These are phyloP conservation scores for Plagiodera versicolora DNA, from an alignment of 2,888 invertebrate species.

Conservation along the genomic window DNA sequence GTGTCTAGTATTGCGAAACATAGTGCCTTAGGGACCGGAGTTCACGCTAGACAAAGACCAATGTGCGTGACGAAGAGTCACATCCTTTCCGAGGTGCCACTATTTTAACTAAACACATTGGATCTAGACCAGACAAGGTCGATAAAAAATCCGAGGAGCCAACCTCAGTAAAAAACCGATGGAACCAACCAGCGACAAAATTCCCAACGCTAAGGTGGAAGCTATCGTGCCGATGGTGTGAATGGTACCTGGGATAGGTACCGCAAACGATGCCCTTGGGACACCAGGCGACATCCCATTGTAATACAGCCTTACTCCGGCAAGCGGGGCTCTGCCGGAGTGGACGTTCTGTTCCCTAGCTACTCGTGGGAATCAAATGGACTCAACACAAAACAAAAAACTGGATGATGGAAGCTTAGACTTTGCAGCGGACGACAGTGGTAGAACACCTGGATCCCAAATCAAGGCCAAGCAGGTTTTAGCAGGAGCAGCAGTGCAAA, in stretches of 20 bases:
- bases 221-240: constrained; percentile 20
- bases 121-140: background rate
- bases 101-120: background rate
- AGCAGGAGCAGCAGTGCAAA: too few species aligned
- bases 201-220: constrained; percentile 20
- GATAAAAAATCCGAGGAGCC: constrained; percentile 11
- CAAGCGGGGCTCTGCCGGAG: constrained; percentile 16
- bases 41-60: background rate
- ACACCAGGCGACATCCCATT: constrained; percentile 10
- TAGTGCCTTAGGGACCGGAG: background rate
- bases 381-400: too few species aligned
- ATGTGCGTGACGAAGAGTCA: constrained; percentile 3
- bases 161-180: constrained; percentile 16
- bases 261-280: constrained; percentile 14
- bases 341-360: constrained; percentile 10
- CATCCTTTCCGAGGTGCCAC: background rate
- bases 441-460: too few species aligned
- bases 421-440: too few species aligned
- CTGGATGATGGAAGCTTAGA: too few species aligned
- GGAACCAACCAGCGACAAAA: constrained; percentile 16
- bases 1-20: background rate
- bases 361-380: constrained; percentile 17
- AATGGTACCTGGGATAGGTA: constrained; percentile 14
- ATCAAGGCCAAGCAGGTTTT: too few species aligned
- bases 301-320: constrained; percentile 10